Evolutionary conservation across 2,113 vertebrate species (phyloP).

Genomic region (Genyomyrus donnyi): DNA sequence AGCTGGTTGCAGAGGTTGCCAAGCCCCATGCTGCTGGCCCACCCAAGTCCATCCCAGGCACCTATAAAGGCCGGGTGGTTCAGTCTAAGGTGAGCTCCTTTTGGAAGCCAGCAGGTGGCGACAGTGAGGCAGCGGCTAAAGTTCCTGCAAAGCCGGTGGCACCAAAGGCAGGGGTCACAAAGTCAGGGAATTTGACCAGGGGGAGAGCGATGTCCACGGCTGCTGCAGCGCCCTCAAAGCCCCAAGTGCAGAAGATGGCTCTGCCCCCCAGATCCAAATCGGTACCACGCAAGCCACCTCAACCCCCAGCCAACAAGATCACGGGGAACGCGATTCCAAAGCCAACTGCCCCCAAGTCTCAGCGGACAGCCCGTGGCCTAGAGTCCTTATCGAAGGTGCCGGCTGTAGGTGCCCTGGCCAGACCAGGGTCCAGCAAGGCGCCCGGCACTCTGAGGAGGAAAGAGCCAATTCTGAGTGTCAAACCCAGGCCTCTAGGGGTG

Average conservation of each 20-base stretch:
- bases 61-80: conserved; percentile 76
- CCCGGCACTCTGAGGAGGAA: conserved; percentile 27
- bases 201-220: conserved; percentile 19
- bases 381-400: conserved; percentile 22
- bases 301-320: conserved; percentile 14
- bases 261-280: conserved; percentile 33
- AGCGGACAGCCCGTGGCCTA: conserved; percentile 7
- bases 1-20: conserved; percentile 49
- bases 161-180: conserved; percentile 26
- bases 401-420: conserved; percentile 9
- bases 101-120: conserved; percentile 56
- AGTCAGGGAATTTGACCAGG: conserved; percentile 17
- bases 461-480: conserved; percentile 24
- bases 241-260: conserved; percentile 12
- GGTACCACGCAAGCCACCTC: conserved; percentile 17
- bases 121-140: conserved; percentile 29
- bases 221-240: conserved; percentile 6
- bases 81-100: conserved; percentile 85
- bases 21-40: conserved; percentile 39
- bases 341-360: conserved; percentile 22
- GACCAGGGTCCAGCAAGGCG: conserved; percentile 28
- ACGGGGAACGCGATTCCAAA: conserved; percentile 4
- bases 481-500: conserved; percentile 33
- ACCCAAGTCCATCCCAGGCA: conserved; percentile 63
- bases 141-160: conserved; percentile 28